phyloP scores from a whole-genome alignment of 1,140 invertebrate species.

The Danaus plexippus region DNA sequence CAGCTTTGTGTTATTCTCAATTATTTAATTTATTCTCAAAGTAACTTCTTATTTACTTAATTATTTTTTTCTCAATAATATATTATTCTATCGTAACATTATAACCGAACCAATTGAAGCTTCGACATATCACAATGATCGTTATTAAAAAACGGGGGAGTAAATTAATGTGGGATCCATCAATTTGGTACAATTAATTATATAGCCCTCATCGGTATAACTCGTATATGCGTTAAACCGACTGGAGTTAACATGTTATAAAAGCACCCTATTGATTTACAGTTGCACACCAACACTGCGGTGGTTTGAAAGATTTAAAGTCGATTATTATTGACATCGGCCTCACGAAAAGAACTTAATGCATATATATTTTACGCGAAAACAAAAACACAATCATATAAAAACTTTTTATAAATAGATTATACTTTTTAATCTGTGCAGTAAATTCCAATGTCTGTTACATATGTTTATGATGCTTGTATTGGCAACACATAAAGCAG shows the following conservation, averaged over 20 bases:
- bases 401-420: no score
- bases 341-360: background rate
- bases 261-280: constrained; percentile 43
- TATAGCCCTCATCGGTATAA: constrained; percentile 13
- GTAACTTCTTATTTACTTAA: background rate
- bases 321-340: constrained; percentile 7
- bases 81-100: no score
- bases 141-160: constrained; percentile 6
- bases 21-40: background rate
- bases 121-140: constrained; percentile 5
- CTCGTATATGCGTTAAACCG: constrained; percentile 20
- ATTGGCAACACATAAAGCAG: constrained; percentile 1
- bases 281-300: constrained; percentile 2
- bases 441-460: no score
- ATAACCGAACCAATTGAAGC: constrained; percentile 3
- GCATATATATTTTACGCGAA: no score
- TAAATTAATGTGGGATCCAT: constrained; percentile 7
- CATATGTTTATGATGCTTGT: no score
- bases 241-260: constrained; percentile 37
- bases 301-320: background rate
- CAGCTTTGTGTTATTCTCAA: no score
- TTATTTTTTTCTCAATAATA: no score
- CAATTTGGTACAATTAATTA: constrained; percentile 13
- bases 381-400: no score
- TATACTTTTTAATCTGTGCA: no score